Base-by-base conservation (phyloP, 2,797 vertebrate species). In the Halcyon leucocephala region DNA sequence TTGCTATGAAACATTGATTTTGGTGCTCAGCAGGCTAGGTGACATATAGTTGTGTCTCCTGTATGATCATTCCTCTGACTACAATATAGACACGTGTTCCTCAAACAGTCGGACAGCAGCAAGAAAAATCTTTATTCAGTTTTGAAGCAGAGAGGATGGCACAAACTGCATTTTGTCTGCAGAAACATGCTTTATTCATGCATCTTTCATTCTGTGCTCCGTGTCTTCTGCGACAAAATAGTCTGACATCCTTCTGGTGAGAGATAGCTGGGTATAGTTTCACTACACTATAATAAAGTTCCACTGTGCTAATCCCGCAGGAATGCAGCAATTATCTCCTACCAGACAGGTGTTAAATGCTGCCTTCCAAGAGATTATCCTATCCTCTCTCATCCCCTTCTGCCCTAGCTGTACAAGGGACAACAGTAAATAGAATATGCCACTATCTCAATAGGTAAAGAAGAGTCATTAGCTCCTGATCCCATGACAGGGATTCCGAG, bases 281-380 rank as follows among this genome's bases (percentile, higher is more conserved):
- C 84, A 9, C 54, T 55, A 12, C 20, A 1, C 57, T 72, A 7
- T 18, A 77, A 29, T 39, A 57, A 79, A 79, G 51, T 84, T 88
- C 80, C 80, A 26, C 41, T 0, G 13, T 0, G 7, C 46, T 96
- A 93, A 96, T 96, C 94, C 89, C 69, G 20, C 58, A 11, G 85
- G 82, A 83, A 91, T 14, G 77, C 28, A 7, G 87, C 80, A 95
- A 91, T 94, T 84, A 88, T 95, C 96, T 95, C 46, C 58, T 37
- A n/a, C 46, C 80, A 86, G 93, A 72, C 87, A 88, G 93, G 93
- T 82, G 87, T 88, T 90, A 66, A 94, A 88, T 15, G 69, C 76
- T 88, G 86, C 46, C 70, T 95, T 95, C 92, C 72, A 14, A 25
- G 85, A 93, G 94, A 96, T 96, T 94, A 96, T 88, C 89, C 96